Evolutionary conservation across 2,113 vertebrate species (phyloP), one percentile per base, ranked within the genome.

Genomic region (Strigops habroptila): DNA sequence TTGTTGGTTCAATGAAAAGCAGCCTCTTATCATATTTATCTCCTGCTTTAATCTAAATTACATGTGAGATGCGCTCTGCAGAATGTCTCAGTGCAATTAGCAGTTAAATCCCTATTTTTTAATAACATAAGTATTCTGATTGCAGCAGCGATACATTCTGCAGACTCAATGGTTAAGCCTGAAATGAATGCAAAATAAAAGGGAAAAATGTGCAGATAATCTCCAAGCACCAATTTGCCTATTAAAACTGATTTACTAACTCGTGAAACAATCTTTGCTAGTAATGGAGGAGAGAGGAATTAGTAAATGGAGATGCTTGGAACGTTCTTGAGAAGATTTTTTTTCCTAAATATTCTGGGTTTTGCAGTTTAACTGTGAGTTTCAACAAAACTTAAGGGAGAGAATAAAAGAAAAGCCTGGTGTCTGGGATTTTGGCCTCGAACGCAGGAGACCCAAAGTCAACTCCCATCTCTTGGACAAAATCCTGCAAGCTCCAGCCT

Each of bases 1-100:
- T 63, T 92, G 74, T 49, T 88, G 68, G 67, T 43, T 92, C 63
- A 76, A 84, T 91, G 81, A 80, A 44, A 79, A 77, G 84, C 81
- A 87, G 84, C 67, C 74, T 63, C n/a, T 77, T 91, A 89, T 43
- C 68, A 39, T 62, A 76, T 82, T 95, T 96, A 73, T 90, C 83
- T 93, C 94, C 90, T 69, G 74, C 88, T 91, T 90, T 74, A 86
- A 80, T 88, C 84, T 88, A 80, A 94, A 93, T 91, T 83, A 83
- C 65, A 39, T 25, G 71, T 1, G 69, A 91, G 83, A 63, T 62
- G 71, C 73, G 51, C 41, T 4, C 52, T 65, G 67, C 55, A 79
- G 87, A 89, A 73, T 35, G 14, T n/a, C 55, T 95, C 91, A 52
- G 43, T 71, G 80, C 88, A 95, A 94, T 93, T 92, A 94, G 70